phyloP scores from a whole-genome alignment of 1,140 invertebrate species.

The Chlorops oryzae region DNA sequence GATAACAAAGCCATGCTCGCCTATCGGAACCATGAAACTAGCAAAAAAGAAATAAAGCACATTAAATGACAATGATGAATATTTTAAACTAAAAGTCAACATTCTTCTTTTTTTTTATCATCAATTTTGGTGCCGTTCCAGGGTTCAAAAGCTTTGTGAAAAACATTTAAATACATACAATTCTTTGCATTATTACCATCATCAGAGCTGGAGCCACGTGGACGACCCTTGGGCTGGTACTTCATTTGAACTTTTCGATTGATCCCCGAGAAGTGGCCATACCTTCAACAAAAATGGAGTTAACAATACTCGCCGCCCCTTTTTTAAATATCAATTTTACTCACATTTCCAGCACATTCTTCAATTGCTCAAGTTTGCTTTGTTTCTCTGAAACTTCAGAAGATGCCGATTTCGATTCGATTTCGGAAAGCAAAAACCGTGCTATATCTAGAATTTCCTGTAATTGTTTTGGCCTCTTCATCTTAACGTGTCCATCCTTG shows the following conservation, averaged over 20 bases:
- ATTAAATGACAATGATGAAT: background rate
- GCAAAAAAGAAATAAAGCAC: background rate
- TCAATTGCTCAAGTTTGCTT: slow-evolving; percentile 94
- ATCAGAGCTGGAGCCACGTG: slow-evolving; percentile 88
- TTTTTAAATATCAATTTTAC: slow-evolving; percentile 20
- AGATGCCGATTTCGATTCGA: slow-evolving; percentile 74
- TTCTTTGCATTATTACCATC: slow-evolving; percentile 67
- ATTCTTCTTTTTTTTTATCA: background rate
- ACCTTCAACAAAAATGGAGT: slow-evolving; percentile 52
- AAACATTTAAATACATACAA: slow-evolving; percentile 20
- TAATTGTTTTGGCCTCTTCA: slow-evolving; percentile 95
- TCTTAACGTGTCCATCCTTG: slow-evolving; percentile 91
- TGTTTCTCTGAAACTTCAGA: slow-evolving; percentile 95
- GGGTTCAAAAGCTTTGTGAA: too few species aligned
- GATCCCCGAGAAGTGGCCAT: slow-evolving; percentile 99
- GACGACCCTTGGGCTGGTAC: slow-evolving; percentile 92
- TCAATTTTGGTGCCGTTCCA: background rate
- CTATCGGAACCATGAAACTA: background rate
- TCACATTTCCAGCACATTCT: slow-evolving; percentile 98
- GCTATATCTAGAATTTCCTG: slow-evolving; percentile 97
- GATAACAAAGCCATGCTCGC: background rate
- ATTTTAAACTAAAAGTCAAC: background rate
- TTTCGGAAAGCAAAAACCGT: slow-evolving; percentile 78
- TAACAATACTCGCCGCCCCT: background rate
- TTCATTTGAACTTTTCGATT: slow-evolving; percentile 99